Conservation (phyloP, 2,113 vertebrate species). For the Microcebus lehilahytsara region DNA sequence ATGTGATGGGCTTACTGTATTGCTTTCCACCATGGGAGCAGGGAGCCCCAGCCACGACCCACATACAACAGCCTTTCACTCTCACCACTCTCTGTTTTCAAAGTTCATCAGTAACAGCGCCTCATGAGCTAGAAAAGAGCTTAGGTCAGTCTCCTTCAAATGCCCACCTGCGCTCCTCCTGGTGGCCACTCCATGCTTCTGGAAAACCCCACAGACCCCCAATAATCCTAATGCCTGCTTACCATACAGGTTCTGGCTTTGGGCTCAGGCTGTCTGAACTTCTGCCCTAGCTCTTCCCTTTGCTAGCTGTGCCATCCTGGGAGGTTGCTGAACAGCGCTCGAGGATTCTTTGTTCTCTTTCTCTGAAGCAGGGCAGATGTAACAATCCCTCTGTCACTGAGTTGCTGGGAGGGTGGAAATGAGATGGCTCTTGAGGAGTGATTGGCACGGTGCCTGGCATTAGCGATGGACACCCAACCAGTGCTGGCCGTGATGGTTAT, state of each 20-base stretch:
- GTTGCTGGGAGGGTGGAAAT: neutral
- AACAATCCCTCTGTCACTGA: neutral
- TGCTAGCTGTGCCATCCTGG: neutral
- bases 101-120: neutral
- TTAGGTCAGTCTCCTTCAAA: neutral
- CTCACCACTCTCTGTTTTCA: neutral
- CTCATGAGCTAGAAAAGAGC: neutral
- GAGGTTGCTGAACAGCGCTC: neutral
- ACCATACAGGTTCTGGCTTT: neutral
- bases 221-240: neutral
- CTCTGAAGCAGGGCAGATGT: neutral
- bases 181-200: neutral
- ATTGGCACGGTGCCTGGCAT: neutral
- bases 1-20: neutral
- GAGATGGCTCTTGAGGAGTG: neutral
- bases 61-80: neutral
- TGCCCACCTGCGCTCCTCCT: neutral
- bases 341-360: neutral
- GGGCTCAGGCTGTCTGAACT: neutral
- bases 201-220: neutral
- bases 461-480: neutral
- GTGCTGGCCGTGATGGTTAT: neutral
- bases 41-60: neutral
- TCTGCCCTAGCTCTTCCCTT: neutral
- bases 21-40: neutral